Evolutionary conservation across 1,140 invertebrate genomes (phyloP).

Genomic region (Zaprionus lachaisei): DNA sequence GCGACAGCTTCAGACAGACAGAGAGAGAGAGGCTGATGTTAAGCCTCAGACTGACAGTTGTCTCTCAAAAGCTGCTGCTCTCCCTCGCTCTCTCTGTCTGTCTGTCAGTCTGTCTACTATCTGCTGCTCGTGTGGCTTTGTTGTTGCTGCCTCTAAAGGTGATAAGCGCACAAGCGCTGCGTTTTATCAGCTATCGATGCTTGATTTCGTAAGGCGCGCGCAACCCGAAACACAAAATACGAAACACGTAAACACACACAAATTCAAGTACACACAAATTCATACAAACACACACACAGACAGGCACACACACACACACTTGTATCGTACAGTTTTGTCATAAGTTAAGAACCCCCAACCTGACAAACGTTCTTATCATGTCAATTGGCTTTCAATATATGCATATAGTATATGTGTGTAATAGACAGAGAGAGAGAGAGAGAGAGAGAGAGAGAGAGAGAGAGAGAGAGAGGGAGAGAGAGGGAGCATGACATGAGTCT

Average conservation of each 20-base stretch:
- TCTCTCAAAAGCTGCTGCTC: conserved; percentile 22
- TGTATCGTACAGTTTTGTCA: background rate
- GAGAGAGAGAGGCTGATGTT: background rate
- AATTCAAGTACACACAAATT: background rate
- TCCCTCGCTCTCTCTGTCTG: background rate
- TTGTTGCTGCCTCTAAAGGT: conserved; percentile 11
- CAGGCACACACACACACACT: background rate
- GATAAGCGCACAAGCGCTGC: conserved; percentile 33
- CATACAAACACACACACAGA: background rate
- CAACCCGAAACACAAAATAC: conserved; percentile 23
- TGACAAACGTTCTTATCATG: conserved; percentile 23
- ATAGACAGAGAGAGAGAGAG: background rate
- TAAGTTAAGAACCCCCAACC: background rate
- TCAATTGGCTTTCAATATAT: conserved; percentile 16
- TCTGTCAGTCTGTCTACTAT: conserved; percentile 26
- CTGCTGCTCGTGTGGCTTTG: conserved; percentile 39
- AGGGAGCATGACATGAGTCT: background rate
- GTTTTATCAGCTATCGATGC: conserved; percentile 46
- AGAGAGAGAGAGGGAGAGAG: background rate
- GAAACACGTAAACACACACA: conserved; percentile 10
- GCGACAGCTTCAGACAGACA: conserved; percentile 1
- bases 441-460: background rate
- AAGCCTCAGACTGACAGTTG: background rate
- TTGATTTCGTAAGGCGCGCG: conserved; percentile 30
- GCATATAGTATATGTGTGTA: background rate